These are phyloP conservation scores for Atlantisia rogersi DNA, from an alignment of 2,113 vertebrate genomes.

Conservation along the genomic window DNA sequence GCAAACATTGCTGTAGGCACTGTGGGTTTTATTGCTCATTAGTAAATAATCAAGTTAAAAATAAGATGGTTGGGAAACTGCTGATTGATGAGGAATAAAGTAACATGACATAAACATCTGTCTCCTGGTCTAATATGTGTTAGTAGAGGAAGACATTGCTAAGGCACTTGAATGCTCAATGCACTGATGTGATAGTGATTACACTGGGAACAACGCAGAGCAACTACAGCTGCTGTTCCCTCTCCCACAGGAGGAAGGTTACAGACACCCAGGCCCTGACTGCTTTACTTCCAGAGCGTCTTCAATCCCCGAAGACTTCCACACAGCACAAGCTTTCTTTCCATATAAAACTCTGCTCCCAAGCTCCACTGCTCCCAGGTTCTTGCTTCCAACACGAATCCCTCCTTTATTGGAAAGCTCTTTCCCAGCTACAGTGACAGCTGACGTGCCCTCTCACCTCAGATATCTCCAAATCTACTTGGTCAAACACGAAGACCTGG, in stretches of 20 bases:
- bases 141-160: constrained; percentile 63
- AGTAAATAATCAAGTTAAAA: constrained; percentile 78
- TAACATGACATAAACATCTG: constrained; percentile 69
- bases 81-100: constrained; percentile 76
- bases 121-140: constrained; percentile 58
- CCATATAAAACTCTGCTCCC: neutral
- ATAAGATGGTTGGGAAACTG: constrained; percentile 68
- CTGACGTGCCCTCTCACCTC: neutral
- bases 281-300: constrained; percentile 21
- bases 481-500: neutral
- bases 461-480: neutral
- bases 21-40: constrained; percentile 71
- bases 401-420: neutral
- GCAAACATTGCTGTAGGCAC: constrained; percentile 57
- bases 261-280: neutral
- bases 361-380: neutral
- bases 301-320: neutral
- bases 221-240: constrained; percentile 33
- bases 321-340: neutral
- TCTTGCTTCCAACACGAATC: neutral
- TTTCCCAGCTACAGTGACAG: neutral
- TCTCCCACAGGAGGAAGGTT: neutral
- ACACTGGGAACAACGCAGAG: neutral
- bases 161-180: constrained; percentile 61
- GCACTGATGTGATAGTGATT: constrained; percentile 62